Conservation (phyloP, 2,113 vertebrate species). For the Microcebus griseorufus region DNA sequence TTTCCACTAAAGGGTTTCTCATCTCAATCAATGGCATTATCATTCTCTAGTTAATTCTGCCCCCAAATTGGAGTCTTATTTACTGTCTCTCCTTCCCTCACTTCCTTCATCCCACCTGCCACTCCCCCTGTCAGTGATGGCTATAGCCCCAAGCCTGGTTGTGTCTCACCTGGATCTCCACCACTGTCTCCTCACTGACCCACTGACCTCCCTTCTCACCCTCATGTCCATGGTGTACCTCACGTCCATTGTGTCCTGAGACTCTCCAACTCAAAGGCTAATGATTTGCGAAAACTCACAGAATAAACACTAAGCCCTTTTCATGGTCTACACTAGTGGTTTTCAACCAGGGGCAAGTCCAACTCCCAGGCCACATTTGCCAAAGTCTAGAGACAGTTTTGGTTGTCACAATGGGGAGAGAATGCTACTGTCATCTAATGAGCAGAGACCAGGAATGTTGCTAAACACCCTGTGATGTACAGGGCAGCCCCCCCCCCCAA, state of each 20-base stretch:
- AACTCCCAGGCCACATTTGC: background rate
- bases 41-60: background rate
- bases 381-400: background rate
- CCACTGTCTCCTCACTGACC: background rate
- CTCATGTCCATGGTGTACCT: background rate
- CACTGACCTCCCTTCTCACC: background rate
- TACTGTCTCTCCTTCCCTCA: background rate
- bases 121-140: background rate
- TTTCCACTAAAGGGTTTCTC: background rate
- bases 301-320: background rate
- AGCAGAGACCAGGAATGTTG: background rate
- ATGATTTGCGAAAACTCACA: background rate
- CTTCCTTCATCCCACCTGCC: background rate
- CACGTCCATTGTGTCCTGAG: background rate
- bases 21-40: background rate
- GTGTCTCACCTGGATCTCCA: background rate
- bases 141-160: background rate
- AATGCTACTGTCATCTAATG: no score
- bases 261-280: background rate
- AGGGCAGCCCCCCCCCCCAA: rapidly evolving
- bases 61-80: background rate
- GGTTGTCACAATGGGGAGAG: background rate
- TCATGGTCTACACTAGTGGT: background rate
- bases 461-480: rapidly evolving
- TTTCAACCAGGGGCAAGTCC: background rate